A percentile compares a stretch with the other conserved stretches of the same genome.
Conservation (phyloP, 2,113 vertebrate species). For the Chaetura pelagica region DNA sequence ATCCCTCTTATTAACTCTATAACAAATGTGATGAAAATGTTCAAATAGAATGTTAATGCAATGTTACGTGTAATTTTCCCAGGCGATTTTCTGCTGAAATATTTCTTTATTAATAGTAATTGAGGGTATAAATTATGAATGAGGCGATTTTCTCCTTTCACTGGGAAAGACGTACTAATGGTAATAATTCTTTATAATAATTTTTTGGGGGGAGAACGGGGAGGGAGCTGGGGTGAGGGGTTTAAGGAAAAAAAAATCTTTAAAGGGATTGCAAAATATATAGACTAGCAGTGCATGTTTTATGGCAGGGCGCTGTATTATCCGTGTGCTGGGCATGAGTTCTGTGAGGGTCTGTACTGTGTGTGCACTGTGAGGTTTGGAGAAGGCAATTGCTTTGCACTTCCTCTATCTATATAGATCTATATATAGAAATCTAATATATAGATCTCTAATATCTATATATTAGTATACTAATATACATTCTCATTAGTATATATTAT, state of each 20-base stretch:
- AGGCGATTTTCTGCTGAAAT: constrained; percentile 92
- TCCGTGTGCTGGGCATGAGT: neutral
- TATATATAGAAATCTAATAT: too few relatives aligned
- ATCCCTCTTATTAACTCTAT: constrained; percentile 99
- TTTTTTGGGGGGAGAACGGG: constrained; percentile 82
- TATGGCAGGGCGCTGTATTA: constrained; percentile 42
- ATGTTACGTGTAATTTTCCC: constrained; percentile 98
- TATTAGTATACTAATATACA: too few relatives aligned
- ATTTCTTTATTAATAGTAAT: constrained; percentile 99
- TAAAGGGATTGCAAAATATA: constrained; percentile 78
- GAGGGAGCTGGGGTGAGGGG: constrained; percentile 71
- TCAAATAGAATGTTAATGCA: constrained; percentile 99
- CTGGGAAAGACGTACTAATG: constrained; percentile 95
- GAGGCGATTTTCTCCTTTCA: constrained; percentile 93
- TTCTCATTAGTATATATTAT: too few relatives aligned
- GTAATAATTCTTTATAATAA: constrained; percentile 97
- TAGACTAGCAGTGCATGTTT: constrained; percentile 57
- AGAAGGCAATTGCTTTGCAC: neutral
- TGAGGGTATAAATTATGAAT: constrained; percentile 99
- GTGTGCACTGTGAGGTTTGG: neutral
- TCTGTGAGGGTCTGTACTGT: neutral
- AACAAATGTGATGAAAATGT: constrained; percentile 99
- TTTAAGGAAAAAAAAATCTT: constrained; percentile 68
- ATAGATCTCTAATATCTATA: too few relatives aligned
- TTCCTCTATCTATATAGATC: neutral